A percentile compares a stretch with the other conserved stretches of the same genome.
phyloP scores from a whole-genome alignment of 2,888 invertebrate species.

The Euphydryas editha region DNA sequence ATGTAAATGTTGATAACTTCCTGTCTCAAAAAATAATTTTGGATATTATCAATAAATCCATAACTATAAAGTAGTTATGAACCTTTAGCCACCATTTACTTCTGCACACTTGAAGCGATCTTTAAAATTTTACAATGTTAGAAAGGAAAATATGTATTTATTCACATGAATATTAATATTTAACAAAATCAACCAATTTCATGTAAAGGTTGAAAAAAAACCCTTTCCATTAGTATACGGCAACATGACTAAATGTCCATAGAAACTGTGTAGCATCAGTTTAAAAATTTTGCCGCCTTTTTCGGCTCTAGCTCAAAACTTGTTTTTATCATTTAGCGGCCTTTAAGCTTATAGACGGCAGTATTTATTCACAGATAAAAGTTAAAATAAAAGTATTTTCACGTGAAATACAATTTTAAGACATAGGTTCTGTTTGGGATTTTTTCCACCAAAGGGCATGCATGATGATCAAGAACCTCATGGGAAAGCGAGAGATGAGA shows the following conservation, averaged over 20 bases:
- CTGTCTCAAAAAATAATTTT: background rate
- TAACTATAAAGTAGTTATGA: slow-evolving; percentile 7
- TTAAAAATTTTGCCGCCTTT: slow-evolving; percentile 2
- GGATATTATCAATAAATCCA: slow-evolving; percentile 1
- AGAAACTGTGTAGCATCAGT: slow-evolving; percentile 1
- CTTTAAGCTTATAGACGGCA: slow-evolving; percentile 4
- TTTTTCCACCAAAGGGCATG: background rate
- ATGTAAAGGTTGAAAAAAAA: slow-evolving; percentile 2
- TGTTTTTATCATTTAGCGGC: background rate
- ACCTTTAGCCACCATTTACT: slow-evolving; percentile 3
- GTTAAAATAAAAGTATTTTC: background rate
- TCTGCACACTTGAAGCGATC: slow-evolving; percentile 2
- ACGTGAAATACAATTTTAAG: background rate
- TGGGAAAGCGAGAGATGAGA: background rate
- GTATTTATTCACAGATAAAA: background rate
- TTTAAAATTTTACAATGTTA: slow-evolving; percentile 4
- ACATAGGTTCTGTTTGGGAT: background rate
- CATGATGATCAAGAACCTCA: background rate
- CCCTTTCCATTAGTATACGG: background rate
- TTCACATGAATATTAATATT: slow-evolving; percentile 3
- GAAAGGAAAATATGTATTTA: slow-evolving; percentile 3
- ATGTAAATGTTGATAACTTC: slow-evolving; percentile 7
- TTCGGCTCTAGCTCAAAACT: no score
- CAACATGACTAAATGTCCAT: slow-evolving; percentile 2
- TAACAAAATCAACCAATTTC: slow-evolving; percentile 7